Percentiles rank a stretch among this genome's conserved stretches.
phyloP scores from a whole-genome alignment of 1,140 invertebrate genomes.

The Tribolium madens region DNA sequence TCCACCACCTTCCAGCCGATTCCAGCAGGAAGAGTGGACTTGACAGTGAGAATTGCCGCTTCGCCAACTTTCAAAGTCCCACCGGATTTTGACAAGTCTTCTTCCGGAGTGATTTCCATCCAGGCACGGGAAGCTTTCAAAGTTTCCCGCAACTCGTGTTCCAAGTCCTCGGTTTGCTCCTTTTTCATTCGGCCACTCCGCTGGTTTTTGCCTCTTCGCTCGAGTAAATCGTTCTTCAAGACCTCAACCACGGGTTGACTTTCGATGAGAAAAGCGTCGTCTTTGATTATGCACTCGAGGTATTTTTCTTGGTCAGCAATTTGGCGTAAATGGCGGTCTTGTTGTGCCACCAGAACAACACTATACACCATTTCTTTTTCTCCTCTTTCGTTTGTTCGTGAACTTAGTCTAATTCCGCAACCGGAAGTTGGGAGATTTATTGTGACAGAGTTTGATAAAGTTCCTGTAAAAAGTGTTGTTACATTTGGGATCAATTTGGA shows the following conservation, averaged over 20 bases:
- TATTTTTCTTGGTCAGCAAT: slow-evolving; percentile 75
- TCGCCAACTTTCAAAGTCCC: slow-evolving; percentile 78
- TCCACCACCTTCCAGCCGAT: slow-evolving; percentile 80
- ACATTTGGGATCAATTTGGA: not conserved
- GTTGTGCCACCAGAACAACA: slow-evolving; percentile 76
- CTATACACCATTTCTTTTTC: slow-evolving; percentile 72
- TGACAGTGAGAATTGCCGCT: slow-evolving; percentile 75
- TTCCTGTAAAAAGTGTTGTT: slow-evolving; percentile 60
- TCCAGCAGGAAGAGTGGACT: slow-evolving; percentile 76
- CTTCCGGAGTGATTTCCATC: slow-evolving; percentile 76
- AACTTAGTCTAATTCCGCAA: slow-evolving; percentile 74
- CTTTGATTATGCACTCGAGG: slow-evolving; percentile 68
- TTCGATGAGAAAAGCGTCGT: slow-evolving; percentile 58
- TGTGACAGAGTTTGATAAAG: slow-evolving; percentile 66
- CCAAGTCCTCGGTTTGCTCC: slow-evolving; percentile 49
- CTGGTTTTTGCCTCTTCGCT: slow-evolving; percentile 3
- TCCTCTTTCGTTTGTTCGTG: slow-evolving; percentile 64
- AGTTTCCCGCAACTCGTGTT: slow-evolving; percentile 57
- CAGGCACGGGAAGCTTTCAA: slow-evolving; percentile 72
- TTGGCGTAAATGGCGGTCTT: slow-evolving; percentile 77
- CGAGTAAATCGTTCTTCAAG: slow-evolving; percentile 50
- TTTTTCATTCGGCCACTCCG: slow-evolving; percentile 59
- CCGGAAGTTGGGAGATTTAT: slow-evolving; percentile 73
- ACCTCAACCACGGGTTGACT: slow-evolving; percentile 58
- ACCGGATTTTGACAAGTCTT: slow-evolving; percentile 64